These are phyloP conservation scores for Microcebus murinus DNA, from an alignment of 2,113 vertebrate genomes.

Conservation along the genomic window DNA sequence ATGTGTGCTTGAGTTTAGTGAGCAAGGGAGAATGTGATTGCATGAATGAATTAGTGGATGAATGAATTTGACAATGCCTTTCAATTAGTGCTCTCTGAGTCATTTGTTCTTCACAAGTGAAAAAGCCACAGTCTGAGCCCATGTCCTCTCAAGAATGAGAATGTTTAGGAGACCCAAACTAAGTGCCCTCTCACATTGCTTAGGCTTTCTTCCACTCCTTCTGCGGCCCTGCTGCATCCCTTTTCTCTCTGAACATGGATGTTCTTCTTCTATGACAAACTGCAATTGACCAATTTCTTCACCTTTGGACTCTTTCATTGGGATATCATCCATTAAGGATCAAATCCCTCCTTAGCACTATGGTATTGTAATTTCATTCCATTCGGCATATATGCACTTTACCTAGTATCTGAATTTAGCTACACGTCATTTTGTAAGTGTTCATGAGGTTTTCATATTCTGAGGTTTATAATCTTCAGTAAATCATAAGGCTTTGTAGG, in stretches of 20 bases:
- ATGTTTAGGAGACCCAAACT: neutral
- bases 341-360: neutral
- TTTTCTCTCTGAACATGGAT: neutral
- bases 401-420: neutral
- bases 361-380: neutral
- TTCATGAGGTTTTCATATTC: neutral
- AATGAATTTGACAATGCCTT: neutral
- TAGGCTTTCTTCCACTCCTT: neutral
- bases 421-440: neutral
- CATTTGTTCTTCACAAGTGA: neutral
- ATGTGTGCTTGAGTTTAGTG: neutral
- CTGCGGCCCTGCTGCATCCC: neutral
- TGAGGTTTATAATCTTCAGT: neutral
- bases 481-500: neutral
- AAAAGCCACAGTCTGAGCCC: too few species aligned
- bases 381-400: neutral
- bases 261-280: neutral
- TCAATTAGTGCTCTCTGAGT: neutral
- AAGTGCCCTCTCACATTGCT: neutral
- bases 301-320: neutral
- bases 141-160: neutral
- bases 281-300: neutral
- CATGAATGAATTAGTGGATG: neutral
- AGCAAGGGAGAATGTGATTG: neutral
- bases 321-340: neutral